These are phyloP conservation scores for Rhinella marina DNA, from an alignment of 2,797 vertebrate genomes.

Conservation along the genomic window DNA sequence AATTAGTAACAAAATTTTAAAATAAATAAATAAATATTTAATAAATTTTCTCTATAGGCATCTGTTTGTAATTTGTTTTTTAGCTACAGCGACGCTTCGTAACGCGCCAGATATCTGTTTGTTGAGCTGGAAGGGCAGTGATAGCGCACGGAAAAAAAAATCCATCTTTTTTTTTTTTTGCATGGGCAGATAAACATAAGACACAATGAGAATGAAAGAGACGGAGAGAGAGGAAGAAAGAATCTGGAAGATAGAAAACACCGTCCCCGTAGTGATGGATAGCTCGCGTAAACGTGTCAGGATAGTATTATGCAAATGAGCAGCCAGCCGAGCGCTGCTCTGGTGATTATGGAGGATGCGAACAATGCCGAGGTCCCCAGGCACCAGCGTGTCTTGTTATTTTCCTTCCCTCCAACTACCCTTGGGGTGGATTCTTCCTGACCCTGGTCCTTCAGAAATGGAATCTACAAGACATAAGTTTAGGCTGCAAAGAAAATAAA, in stretches of 20 bases:
- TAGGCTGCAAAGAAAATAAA: conserved; percentile 20
- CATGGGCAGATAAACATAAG: conserved; percentile 83
- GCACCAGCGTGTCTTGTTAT: conserved; percentile 85
- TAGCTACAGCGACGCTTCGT: conserved; percentile 77
- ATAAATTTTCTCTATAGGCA: conserved; percentile 4
- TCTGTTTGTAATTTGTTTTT: conserved; percentile 73
- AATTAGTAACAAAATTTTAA: neutral
- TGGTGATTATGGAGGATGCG: conserved; percentile 91
- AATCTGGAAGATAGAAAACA: conserved; percentile 82
- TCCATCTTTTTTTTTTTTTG: conserved; percentile 80
- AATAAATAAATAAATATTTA: neutral
- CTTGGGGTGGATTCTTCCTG: conserved; percentile 87
- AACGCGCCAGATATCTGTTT: conserved; percentile 83
- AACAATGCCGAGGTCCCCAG: conserved; percentile 86
- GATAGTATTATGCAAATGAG: conserved; percentile 94
- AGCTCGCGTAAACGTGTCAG: conserved; percentile 88
- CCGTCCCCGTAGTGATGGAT: conserved; percentile 84
- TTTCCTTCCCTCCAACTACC: conserved; percentile 88
- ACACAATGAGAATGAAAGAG: conserved; percentile 69
- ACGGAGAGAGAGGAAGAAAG: conserved; percentile 73
- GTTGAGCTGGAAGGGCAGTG: conserved; percentile 83
- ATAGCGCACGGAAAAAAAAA: conserved; percentile 71
- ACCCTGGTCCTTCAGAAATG: conserved; percentile 79
- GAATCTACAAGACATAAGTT: conserved; percentile 70
- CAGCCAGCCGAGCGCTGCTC: conserved; percentile 87